Conservation (phyloP, 2,113 vertebrate species). For the Nothobranchius furzeri region DNA sequence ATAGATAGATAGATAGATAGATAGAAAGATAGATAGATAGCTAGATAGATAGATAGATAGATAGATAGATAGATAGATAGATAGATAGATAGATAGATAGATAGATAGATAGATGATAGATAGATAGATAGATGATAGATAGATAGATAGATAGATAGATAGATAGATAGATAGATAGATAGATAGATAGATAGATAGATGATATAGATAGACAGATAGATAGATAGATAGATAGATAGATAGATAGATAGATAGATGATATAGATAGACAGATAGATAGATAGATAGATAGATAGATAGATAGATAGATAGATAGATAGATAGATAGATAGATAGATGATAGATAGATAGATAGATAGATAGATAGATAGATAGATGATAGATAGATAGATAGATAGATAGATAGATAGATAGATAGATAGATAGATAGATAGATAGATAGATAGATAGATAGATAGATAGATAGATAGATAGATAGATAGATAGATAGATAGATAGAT, state of each 20-base stretch:
- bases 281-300: constrained; percentile 23
- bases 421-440: constrained; percentile 28
- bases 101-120: constrained; percentile 25
- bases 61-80: constrained; percentile 19
- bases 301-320: constrained; percentile 12
- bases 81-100: constrained; percentile 36
- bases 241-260: constrained; percentile 12
- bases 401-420: background rate
- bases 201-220: constrained; percentile 13
- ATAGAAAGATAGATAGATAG: constrained; percentile 22
- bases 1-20: background rate
- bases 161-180: constrained; percentile 25
- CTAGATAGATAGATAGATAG: constrained; percentile 12
- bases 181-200: constrained; percentile 12
- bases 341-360: constrained; percentile 30
- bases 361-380: constrained; percentile 31
- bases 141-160: constrained; percentile 23
- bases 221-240: constrained; percentile 29
- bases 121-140: too few species aligned
- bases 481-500: constrained; percentile 26
- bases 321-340: constrained; percentile 16
- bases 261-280: too few species aligned
- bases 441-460: constrained; percentile 21
- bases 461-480: constrained; percentile 10
- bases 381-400: constrained; percentile 2